Conservation (phyloP, 2,113 vertebrate genomes). For the Ailuropoda melanoleuca region DNA sequence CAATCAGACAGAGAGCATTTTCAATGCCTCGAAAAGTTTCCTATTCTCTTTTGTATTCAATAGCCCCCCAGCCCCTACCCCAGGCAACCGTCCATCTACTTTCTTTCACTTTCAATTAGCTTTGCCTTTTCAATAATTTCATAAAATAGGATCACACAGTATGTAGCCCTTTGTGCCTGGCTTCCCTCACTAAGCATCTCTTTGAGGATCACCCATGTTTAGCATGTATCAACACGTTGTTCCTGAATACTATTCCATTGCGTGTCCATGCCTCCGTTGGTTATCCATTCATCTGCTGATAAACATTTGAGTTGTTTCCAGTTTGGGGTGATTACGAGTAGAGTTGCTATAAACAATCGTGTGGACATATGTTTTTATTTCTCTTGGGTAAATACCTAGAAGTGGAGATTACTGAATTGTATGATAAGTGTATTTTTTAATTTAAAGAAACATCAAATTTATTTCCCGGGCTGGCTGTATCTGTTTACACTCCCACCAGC, state of each 20-base stretch:
- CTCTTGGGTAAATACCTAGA: not conserved
- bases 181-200: not conserved
- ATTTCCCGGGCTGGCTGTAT: not conserved
- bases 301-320: not conserved
- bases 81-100: not conserved
- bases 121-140: not conserved
- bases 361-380: not conserved
- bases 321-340: not conserved
- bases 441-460: not conserved
- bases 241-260: not conserved
- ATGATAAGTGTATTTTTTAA: not conserved
- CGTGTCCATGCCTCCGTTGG: not conserved
- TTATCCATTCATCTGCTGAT: not conserved
- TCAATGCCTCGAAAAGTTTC: not conserved
- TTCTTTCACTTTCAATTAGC: not conserved
- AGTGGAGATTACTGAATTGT: not conserved
- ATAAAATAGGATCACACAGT: not conserved
- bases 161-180: not conserved
- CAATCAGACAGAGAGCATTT: not conserved
- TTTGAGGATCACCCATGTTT: not conserved
- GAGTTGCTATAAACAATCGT: not conserved
- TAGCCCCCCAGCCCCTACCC: not conserved
- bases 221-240: not conserved
- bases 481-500: not conserved
- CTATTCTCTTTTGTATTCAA: accelerated